Evolutionary conservation across 2,113 vertebrate species (phyloP).

Genomic region (Stegostoma tigrinum): DNA sequence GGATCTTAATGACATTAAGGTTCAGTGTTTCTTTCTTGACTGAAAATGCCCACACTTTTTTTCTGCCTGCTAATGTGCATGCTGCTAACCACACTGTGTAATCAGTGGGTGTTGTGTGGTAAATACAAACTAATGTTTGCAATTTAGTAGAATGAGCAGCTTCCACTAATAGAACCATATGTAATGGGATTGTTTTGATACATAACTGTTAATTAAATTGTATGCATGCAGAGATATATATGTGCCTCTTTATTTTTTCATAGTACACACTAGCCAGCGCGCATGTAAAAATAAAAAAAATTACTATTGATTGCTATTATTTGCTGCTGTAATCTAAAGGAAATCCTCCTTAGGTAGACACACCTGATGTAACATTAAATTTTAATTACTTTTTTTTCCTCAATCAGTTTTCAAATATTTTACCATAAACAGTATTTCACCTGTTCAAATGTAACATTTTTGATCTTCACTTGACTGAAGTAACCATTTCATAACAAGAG

Average conservation of each 20-base stretch:
- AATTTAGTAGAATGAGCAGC: not conserved
- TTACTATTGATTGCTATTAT: not conserved
- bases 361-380: not conserved
- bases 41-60: constrained; percentile 46
- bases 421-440: constrained; percentile 19
- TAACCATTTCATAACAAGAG: not conserved
- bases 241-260: not conserved
- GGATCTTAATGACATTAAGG: constrained; percentile 44
- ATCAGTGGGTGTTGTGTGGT: constrained; percentile 13
- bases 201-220: not conserved
- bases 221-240: not conserved
- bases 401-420: constrained; percentile 9
- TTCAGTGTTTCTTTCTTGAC: constrained; percentile 46
- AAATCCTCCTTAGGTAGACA: not conserved
- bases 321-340: not conserved
- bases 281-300: not conserved
- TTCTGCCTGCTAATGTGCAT: constrained; percentile 43
- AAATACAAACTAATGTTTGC: not conserved
- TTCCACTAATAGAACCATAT: not conserved
- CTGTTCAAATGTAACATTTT: not conserved
- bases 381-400: constrained; percentile 21
- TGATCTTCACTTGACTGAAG: not conserved
- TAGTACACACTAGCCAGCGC: not conserved
- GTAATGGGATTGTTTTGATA: not conserved
- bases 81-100: constrained; percentile 19